Conservation (phyloP, 2,113 vertebrate genomes). For the Desmodus rotundus region DNA sequence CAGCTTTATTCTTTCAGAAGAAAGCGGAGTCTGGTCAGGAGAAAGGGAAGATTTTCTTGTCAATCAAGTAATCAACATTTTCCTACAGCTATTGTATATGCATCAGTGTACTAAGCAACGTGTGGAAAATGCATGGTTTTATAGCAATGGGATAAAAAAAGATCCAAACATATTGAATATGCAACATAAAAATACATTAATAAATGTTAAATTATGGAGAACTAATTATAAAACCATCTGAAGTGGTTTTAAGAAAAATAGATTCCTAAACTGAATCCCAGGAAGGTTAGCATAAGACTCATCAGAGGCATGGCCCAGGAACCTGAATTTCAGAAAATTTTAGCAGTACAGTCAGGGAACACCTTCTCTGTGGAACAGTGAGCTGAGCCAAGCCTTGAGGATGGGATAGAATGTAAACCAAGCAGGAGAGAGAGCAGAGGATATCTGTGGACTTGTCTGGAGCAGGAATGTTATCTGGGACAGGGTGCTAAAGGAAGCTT, state of each 20-base stretch:
- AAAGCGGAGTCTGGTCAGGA: slow-evolving; percentile 33
- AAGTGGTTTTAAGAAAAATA: background rate
- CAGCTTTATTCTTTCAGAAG: slow-evolving; percentile 17
- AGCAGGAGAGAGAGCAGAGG: background rate
- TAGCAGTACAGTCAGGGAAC: background rate
- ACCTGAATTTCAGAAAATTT: background rate
- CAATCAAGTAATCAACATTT: background rate
- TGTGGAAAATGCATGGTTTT: background rate
- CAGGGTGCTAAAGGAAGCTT: background rate
- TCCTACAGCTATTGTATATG: background rate
- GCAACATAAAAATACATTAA: slow-evolving; percentile 13
- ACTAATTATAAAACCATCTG: background rate
- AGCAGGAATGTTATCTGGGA: background rate
- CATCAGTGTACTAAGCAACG: background rate
- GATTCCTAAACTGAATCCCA: background rate
- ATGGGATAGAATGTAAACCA: background rate
- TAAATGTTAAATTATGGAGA: background rate
- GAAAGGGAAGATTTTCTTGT: slow-evolving; percentile 31
- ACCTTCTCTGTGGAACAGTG: background rate
- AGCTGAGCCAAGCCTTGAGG: background rate
- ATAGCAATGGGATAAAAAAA: slow-evolving; percentile 5
- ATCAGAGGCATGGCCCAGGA: background rate
- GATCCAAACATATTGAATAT: background rate
- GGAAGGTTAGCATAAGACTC: background rate
- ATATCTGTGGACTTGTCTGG: no score